Conservation (phyloP, 2,797 vertebrate species). For the Sardinella longiceps region DNA sequence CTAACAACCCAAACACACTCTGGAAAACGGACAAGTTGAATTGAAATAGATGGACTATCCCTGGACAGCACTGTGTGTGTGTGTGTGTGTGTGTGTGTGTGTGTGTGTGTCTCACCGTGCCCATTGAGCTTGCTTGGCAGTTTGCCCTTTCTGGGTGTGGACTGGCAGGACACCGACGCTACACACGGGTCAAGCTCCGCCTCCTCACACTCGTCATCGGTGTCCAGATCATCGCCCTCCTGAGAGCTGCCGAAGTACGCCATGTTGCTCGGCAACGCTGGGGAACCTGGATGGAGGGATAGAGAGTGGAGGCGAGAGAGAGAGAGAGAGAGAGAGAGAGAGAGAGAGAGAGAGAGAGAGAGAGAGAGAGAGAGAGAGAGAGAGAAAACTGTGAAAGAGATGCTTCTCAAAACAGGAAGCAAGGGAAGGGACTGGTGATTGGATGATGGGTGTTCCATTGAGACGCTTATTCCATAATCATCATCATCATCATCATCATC, state of each 20-base stretch:
- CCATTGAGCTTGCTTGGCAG: slow-evolving; percentile 84
- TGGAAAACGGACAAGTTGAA: background rate
- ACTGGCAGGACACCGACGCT: slow-evolving; percentile 91
- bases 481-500: too few species aligned
- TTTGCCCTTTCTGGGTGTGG: slow-evolving; percentile 96
- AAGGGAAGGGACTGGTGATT: background rate
- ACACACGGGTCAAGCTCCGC: slow-evolving; percentile 80
- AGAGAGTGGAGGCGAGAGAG: slow-evolving; percentile 29
- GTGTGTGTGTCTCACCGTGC: slow-evolving; percentile 76
- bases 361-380: slow-evolving; percentile 6
- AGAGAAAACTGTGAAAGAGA: background rate
- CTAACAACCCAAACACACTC: background rate
- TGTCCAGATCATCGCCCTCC: slow-evolving; percentile 92
- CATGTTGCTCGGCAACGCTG: slow-evolving; percentile 95
- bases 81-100: slow-evolving; percentile 24
- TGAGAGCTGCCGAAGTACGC: slow-evolving; percentile 97
- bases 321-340: background rate
- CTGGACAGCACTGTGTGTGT: background rate
- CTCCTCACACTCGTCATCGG: slow-evolving; percentile 84
- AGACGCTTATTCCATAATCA: background rate
- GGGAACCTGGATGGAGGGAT: slow-evolving; percentile 78
- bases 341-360: background rate
- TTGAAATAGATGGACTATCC: background rate
- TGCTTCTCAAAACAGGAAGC: background rate
- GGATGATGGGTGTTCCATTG: background rate